phyloP scores from a whole-genome alignment of 53 echinoderm and acorn worm genomes.

The Hippasteria phrygiana region DNA sequence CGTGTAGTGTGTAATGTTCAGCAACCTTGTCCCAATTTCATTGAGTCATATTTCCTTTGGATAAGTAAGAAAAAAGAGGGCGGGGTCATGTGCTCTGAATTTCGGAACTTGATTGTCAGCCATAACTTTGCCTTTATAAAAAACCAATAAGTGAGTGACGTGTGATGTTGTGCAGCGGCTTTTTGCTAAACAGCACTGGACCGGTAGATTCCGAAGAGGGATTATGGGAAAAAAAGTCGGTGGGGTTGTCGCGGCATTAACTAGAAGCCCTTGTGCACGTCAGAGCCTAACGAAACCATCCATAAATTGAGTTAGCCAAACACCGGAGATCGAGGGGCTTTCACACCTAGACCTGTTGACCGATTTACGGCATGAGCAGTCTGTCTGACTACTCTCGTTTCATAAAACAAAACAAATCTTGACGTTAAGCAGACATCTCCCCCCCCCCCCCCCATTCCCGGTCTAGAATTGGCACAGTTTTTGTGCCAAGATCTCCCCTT shows the following conservation, averaged over 20 bases:
- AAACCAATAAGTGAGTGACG: no score
- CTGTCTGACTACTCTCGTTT: neutral
- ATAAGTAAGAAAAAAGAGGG: no score
- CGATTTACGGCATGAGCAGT: constrained; percentile 29
- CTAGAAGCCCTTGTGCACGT: neutral
- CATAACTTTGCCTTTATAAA: no score
- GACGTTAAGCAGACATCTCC: constrained; percentile 29
- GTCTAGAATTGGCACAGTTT: neutral
- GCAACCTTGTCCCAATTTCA: no score
- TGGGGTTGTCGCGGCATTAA: neutral
- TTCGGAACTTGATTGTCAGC: no score
- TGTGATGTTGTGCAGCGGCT: no score
- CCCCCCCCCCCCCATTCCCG: neutral
- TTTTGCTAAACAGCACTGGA: neutral
- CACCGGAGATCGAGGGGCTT: neutral
- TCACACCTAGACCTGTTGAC: constrained; percentile 52
- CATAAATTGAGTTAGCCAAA: constrained; percentile 20
- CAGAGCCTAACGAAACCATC: neutral
- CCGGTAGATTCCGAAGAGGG: neutral
- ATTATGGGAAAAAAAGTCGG: neutral
- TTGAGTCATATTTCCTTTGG: no score
- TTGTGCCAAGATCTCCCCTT: neutral
- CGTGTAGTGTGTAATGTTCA: no score
- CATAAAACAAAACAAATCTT: constrained; percentile 45
- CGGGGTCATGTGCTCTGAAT: no score